These are phyloP conservation scores for Accipiter cooperii DNA, from an alignment of 2,113 vertebrate species.

Conservation along the genomic window DNA sequence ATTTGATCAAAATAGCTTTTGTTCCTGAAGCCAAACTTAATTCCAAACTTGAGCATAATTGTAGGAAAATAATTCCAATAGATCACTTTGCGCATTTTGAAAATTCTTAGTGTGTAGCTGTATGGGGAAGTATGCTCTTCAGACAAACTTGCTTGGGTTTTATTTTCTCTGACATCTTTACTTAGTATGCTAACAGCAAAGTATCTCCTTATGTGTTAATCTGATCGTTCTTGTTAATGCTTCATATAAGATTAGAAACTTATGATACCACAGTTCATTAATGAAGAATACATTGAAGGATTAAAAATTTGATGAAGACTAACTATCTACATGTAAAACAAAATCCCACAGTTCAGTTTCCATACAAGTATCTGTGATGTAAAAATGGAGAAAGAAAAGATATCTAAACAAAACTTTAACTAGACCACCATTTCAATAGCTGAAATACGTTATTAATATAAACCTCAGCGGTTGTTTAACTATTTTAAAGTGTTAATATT, in stretches of 20 bases:
- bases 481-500: background rate
- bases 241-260: background rate
- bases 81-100: background rate
- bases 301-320: background rate
- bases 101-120: background rate
- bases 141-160: background rate
- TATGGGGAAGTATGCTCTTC: background rate
- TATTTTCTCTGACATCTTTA: background rate
- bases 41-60: background rate
- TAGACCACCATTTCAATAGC: background rate
- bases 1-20: background rate
- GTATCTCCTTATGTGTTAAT: background rate
- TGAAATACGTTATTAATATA: background rate
- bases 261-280: background rate
- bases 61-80: background rate
- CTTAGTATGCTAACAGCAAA: background rate
- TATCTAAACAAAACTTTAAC: background rate
- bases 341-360: background rate
- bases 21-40: background rate
- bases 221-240: background rate
- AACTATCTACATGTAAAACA: background rate
- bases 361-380: background rate
- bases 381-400: background rate
- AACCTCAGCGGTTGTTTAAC: background rate
- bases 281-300: background rate